A percentile compares a stretch with the other conserved stretches of the same genome.
Evolutionary conservation across 2,888 invertebrate genomes (phyloP).

Genomic region (Teinopalpus imperialis): DNA sequence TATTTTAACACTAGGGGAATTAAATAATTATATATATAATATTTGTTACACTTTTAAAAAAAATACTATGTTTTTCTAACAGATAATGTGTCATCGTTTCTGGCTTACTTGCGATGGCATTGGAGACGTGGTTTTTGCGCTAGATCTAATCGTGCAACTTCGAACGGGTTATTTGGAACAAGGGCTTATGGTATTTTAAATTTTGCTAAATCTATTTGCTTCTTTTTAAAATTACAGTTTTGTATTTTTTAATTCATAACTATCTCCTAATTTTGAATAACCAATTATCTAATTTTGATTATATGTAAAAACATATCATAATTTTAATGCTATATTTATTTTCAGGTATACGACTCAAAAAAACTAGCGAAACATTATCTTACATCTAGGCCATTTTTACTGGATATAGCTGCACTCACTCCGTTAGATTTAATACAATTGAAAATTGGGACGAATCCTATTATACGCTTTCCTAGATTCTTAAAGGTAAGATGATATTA

Average conservation of each 20-base stretch:
- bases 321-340: conserved; percentile 10
- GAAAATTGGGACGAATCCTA: conserved; percentile 90
- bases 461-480: conserved; percentile 94
- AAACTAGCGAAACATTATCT: conserved; percentile 95
- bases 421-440: conserved; percentile 95
- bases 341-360: conserved; percentile 91
- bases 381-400: conserved; percentile 90
- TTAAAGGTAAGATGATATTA: conserved; percentile 83
- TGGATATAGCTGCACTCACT: conserved; percentile 91
- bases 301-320: too few species aligned
- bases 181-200: conserved; percentile 93
- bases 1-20: too few species aligned
- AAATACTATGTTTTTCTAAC: conserved; percentile 46
- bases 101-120: conserved; percentile 93
- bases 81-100: conserved; percentile 86
- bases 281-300: too few species aligned
- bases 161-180: conserved; percentile 97
- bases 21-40: too few species aligned
- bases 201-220: too few species aligned
- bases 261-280: too few species aligned
- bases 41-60: too few species aligned
- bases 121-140: conserved; percentile 92
- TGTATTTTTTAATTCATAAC: too few species aligned
- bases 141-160: conserved; percentile 95
- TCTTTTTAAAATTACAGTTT: too few species aligned